phyloP scores from a whole-genome alignment of 2,888 invertebrate genomes.

The Polydesmus complanatus region DNA sequence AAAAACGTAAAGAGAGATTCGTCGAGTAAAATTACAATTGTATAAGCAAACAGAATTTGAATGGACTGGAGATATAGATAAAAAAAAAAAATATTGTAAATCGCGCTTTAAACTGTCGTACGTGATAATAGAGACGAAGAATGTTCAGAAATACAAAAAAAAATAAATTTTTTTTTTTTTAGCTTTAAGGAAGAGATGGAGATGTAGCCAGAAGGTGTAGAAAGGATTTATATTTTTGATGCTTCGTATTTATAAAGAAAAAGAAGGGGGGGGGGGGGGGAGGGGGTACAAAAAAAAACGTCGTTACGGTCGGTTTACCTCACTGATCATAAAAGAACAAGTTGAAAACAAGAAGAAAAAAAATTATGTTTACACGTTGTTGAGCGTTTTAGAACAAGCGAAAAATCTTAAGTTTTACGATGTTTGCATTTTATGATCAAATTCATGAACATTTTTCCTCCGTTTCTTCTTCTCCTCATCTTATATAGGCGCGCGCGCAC shows the following conservation, averaged over 20 bases:
- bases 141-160: too few relatives aligned
- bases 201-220: neutral
- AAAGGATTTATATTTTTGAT: neutral
- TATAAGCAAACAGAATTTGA: neutral
- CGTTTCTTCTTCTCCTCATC: too few relatives aligned
- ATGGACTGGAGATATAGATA: neutral
- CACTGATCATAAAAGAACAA: neutral
- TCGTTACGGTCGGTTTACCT: neutral
- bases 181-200: neutral
- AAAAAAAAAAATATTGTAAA: neutral
- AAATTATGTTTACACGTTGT: too few relatives aligned
- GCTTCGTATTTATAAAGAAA: neutral
- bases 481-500: neutral
- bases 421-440: neutral
- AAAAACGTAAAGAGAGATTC: neutral
- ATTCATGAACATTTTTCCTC: neutral
- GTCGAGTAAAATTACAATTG: too few relatives aligned
- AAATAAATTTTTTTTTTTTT: too few relatives aligned
- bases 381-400: too few relatives aligned
- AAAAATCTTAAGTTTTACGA: neutral
- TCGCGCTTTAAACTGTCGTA: neutral
- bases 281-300: too few relatives aligned
- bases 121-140: neutral
- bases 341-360: neutral
- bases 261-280: too few relatives aligned